phyloP scores from a whole-genome alignment of 2,113 vertebrate genomes.

The Neogale vison region DNA sequence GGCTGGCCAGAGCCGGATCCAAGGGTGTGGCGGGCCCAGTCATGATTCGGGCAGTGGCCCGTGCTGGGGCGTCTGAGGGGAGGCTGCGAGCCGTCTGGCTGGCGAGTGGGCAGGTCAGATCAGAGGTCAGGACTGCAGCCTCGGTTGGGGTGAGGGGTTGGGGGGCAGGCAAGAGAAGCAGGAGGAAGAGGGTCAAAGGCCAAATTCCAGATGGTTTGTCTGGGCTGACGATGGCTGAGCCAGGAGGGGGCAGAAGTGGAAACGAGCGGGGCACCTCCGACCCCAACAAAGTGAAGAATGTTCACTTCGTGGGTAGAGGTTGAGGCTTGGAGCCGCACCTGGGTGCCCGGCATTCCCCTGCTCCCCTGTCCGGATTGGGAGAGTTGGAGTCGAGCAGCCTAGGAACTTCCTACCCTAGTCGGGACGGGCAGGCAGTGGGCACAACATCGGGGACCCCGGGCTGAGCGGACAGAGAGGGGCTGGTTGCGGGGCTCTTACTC shows the following conservation, averaged over 20 bases:
- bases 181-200: slow-evolving; percentile 28
- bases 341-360: background rate
- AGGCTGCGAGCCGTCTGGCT: slow-evolving; percentile 52
- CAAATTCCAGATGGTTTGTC: slow-evolving; percentile 49
- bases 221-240: background rate
- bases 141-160: background rate
- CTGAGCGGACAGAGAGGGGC: background rate
- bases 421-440: background rate
- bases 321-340: background rate
- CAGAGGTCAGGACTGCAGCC: slow-evolving; percentile 49
- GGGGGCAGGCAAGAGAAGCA: background rate
- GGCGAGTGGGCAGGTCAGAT: slow-evolving; percentile 33
- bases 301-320: background rate
- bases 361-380: background rate
- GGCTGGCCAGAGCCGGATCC: slow-evolving; percentile 57
- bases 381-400: background rate
- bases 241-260: background rate
- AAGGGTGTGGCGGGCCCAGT: slow-evolving; percentile 77
- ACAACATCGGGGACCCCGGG: background rate
- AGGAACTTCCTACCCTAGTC: background rate
- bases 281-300: background rate
- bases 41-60: slow-evolving; percentile 65
- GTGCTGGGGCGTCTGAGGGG: slow-evolving; percentile 58
- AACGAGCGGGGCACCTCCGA: background rate
- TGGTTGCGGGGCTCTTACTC: background rate